Evolutionary conservation across 1,140 invertebrate species (phyloP).

Genomic region (Battus philenor): DNA sequence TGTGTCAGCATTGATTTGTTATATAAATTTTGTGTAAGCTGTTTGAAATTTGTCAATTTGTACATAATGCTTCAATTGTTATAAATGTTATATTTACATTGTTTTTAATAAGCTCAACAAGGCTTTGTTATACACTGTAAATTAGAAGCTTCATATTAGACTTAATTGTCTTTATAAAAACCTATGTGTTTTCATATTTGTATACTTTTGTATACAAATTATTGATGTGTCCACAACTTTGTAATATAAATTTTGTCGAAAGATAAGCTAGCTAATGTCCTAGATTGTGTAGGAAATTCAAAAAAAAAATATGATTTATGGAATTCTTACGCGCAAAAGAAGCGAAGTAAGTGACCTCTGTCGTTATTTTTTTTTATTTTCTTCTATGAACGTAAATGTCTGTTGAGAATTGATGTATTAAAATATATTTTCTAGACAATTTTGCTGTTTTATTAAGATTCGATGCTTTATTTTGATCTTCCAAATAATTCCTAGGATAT

Average conservation of each 20-base stretch:
- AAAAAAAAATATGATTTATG: conserved; percentile 13
- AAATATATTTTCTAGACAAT: conserved; percentile 73
- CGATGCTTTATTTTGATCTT: too few species aligned
- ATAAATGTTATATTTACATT: too few species aligned
- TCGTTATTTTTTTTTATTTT: conserved; percentile 61
- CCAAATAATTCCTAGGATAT: too few species aligned
- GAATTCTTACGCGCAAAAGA: conserved; percentile 24
- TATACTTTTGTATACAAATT: conserved; percentile 2
- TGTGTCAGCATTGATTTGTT: too few species aligned
- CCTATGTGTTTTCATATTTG: too few species aligned
- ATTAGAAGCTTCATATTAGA: too few species aligned
- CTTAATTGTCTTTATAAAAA: too few species aligned
- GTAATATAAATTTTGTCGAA: conserved; percentile 24
- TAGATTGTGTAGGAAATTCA: conserved; percentile 29
- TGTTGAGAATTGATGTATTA: conserved; percentile 70
- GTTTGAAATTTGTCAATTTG: too few species aligned
- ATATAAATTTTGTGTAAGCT: too few species aligned
- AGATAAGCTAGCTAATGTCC: conserved; percentile 18
- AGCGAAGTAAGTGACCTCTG: conserved; percentile 40
- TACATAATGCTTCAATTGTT: too few species aligned
- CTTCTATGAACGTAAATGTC: conserved; percentile 60
- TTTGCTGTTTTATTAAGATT: conserved; percentile 30
- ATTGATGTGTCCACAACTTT: conserved; percentile 29
- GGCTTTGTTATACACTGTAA: too few species aligned
- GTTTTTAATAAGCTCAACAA: too few species aligned